Evolutionary conservation across 2,888 invertebrate species (phyloP), one percentile per base, ranked within the genome.

Genomic region (Beris chalybata): DNA sequence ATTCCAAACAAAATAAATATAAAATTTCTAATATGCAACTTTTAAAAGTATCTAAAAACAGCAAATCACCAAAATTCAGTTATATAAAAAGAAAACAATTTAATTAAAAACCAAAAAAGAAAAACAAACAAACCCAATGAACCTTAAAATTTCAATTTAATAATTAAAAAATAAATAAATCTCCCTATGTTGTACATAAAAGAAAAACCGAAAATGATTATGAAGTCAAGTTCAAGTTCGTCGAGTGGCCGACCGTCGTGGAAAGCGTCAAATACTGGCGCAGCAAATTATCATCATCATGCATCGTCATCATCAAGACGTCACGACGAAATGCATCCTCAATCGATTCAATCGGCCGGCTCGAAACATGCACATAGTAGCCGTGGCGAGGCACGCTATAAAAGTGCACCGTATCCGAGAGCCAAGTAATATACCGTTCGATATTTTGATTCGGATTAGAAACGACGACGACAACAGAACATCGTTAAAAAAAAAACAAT

Each of bases 341-440:
- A 43, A 54, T 15, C 64, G 30, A 31, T 68, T 45, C 22, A 63
- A 45, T 56, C 68, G 31, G 56, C 66, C 31, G 44, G 48, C 50
- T 71, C 71, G 57, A 70, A 70, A 58, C 66, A 67, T 69, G 48
- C 67, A 52, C 70, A 71, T 65, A 70, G 67, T 55, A 70, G 65
- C 47, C 72, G 74, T 50, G 22, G 22, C 22, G 74, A 74, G 66
- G 79, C 83, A 77, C 85, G 85, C 76, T 85, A 84, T 79, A 84
- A 85, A 76, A 81, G 83, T 72, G 83, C 84, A 72, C 85, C 85
- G 69, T 85, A 86, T 77, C 76, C 84, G 74, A 83, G 85, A 71
- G 84, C 85, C 45, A 70, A 70, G 45, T 70, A 67, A 67, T 38
- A 38, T 3, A 7, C 3, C 38, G 38, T 9, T 9, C 7, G 3